These are phyloP conservation scores for Villa cingulata DNA, from an alignment of 2,888 invertebrate species.

Conservation along the genomic window DNA sequence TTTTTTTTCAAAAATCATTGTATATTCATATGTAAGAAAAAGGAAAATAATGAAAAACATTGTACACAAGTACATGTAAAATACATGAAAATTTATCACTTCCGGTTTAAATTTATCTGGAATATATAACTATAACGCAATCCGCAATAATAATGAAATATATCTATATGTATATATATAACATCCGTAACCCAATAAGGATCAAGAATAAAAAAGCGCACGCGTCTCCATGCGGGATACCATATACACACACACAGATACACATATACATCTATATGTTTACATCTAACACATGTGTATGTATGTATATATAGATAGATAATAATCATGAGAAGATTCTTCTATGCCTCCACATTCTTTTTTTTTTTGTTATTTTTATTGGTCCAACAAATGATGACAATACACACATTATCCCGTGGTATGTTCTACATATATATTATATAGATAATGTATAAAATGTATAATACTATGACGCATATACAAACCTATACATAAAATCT, in stretches of 20 bases:
- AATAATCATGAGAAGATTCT: no score
- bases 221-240: constrained; percentile 8
- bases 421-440: no score
- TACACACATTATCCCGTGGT: not conserved
- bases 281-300: no score
- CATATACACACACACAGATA: no score
- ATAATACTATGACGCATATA: no score
- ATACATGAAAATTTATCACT: constrained; percentile 7
- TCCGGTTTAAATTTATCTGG: not conserved
- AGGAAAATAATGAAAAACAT: not conserved
- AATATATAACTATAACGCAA: not conserved
- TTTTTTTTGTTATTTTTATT: not conserved
- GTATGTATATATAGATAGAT: not conserved
- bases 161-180: no score
- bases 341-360: no score
- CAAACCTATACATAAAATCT: no score
- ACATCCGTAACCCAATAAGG: constrained; percentile 6
- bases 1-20: not conserved
- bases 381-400: not conserved
- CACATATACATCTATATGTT: no score
- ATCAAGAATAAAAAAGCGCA: constrained; percentile 6
- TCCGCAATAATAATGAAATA: not conserved
- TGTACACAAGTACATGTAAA: constrained; percentile 2
- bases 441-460: no score
- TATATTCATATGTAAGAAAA: no score